Evolutionary conservation across 2,113 vertebrate species (phyloP), one percentile per base, ranked within the genome.

Genomic region (Ptyas mucosa): DNA sequence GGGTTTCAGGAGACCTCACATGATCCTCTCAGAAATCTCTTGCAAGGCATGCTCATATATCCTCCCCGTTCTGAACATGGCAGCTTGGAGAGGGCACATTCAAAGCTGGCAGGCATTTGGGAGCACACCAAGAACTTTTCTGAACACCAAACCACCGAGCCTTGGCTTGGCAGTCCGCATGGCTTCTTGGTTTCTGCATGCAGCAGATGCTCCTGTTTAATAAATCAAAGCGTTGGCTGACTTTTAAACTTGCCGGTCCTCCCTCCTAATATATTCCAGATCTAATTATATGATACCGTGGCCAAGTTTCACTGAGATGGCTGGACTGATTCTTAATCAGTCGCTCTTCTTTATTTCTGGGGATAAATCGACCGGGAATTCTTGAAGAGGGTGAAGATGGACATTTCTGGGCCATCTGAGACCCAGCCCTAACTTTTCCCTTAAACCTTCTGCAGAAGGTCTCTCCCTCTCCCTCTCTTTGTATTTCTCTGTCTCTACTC

Each of bases 101-200:
- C 15, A 85, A 23, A 1, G 0, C 51, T 54, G 39, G 34, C 6
- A 89, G 39, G 5, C 51, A 54, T 10, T 91, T 24, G 94, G 58
- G 43, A 91, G 90, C 0, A 91, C 87, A 1, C 34, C 12, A 91
- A 69, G 26, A 96, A 94, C 95, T 94, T 95, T 94, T 93, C 92
- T 95, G 89, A 0, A n/a, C 75, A 85, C 89, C 93, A 18, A 46
- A 5, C 20, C 20, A 61, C 4, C n/a, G 58, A 29, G 18, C 34
- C 12, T 26, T 12, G 24, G 39, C 54, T 46, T 43, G 26, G 46
- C 23, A 21, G 55, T 21, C 15, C 12, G 1, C 8, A 0, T 23
- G 14, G 86, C 14, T 8, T 75, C 58, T 55, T 64, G 21, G n/a
- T 75, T 61, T 61, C 8, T 23, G 4, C 20, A 20, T 26, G 5